These are phyloP conservation scores for Tupaia tana DNA, from an alignment of 2,113 vertebrate species.

Conservation along the genomic window DNA sequence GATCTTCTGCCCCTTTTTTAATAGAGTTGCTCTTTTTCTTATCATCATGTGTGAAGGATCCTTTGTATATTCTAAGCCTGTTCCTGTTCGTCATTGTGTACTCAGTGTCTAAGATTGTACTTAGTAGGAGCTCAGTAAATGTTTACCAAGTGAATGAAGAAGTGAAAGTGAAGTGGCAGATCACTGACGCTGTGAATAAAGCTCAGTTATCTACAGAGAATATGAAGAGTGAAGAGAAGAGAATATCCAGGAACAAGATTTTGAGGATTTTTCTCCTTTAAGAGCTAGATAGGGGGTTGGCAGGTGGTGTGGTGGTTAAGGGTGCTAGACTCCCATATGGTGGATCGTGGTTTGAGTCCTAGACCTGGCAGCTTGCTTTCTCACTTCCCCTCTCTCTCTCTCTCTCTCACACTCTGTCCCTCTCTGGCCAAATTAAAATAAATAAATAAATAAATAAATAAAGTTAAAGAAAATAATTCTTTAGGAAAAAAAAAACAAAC, in stretches of 20 bases:
- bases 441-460: too few relatives aligned
- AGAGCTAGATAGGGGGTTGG: not conserved
- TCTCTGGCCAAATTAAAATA: too few relatives aligned
- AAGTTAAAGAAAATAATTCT: too few relatives aligned
- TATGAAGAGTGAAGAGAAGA: not conserved
- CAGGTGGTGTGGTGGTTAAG: too few relatives aligned
- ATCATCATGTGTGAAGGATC: not conserved
- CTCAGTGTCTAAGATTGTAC: not conserved
- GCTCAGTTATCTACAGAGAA: not conserved
- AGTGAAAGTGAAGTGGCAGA: not conserved
- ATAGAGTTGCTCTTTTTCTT: not conserved
- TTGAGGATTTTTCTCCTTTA: not conserved
- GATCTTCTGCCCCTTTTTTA: not conserved
- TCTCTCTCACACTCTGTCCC: too few relatives aligned
- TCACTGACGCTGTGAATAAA: not conserved
- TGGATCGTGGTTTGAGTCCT: too few relatives aligned
- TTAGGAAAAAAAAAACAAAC: too few relatives aligned
- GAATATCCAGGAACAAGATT: not conserved
- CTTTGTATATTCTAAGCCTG: not conserved
- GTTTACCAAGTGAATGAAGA: not conserved
- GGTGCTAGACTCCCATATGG: too few relatives aligned
- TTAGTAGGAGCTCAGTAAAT: not conserved
- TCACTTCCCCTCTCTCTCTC: too few relatives aligned
- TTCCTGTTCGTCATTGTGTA: not conserved
- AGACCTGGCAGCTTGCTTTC: too few relatives aligned